Base-by-base conservation (phyloP, 2,888 invertebrate genomes). In the Hedya salicella region DNA sequence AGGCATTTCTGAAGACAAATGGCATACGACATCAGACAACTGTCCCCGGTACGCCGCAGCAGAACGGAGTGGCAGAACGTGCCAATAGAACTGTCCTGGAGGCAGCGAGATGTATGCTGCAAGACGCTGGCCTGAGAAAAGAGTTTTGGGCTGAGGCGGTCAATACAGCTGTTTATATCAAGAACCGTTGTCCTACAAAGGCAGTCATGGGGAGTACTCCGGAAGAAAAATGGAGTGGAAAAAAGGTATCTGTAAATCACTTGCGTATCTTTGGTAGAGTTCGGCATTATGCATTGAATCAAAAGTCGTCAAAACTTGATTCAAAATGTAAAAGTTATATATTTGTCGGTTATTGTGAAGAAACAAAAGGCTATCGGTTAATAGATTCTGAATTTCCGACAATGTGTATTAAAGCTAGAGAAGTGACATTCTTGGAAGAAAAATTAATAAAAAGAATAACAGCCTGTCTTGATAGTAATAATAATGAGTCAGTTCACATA, bases 1-100 rank as follows among this genome's bases (percentile, higher is more conserved):
- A 46, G 44, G 17, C 3, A 8, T 46, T 8, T 17, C 17, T 46
- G 17, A 46, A 46, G 17, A 8, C 4, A 9, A 16, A 46, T 17
- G 44, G 44, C 44, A 46, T 46, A 8, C 44, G 44, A 17, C 44
- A 46, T 17, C 44, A 46, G 44, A 46, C 44, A 8, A 46, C 44
- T 2, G 17, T 46, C 5, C 17, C 44, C 1, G 9, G 17, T 9
- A 17, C 16, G 3, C 44, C 44, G 8, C 17, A 46, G 17, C 44
- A 46, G 17, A 46, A 46, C 9, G 44, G 44, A 5, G 44, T 46
- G 16, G 44, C 44, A 46, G 44, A 46, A n/a, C 16, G 44, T 5
- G 44, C 44, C 16, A 46, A 46, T 9, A 16, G 44, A 17, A 44
- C 44, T 6, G 17, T 44, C 17, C 6, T 44, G 17, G 44, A 44